Percentiles rank a stretch among this genome's conserved stretches.
Conservation (phyloP, 23 tunicate genomes). For the Oikopleura albicans region DNA sequence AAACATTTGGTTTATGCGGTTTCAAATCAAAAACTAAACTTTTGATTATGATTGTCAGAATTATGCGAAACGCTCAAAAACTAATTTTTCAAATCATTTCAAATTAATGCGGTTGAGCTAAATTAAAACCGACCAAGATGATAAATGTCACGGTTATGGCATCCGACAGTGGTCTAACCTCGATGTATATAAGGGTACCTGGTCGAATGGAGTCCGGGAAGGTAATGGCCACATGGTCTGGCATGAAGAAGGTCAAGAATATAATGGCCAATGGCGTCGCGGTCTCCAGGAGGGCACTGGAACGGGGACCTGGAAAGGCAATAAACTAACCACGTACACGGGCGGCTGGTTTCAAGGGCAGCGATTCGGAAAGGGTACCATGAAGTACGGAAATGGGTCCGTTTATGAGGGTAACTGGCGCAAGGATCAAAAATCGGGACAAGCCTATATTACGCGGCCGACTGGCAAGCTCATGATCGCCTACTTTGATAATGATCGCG, state of each 20-base stretch:
- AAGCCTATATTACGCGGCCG: background rate
- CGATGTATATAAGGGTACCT: background rate
- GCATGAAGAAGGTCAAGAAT: background rate
- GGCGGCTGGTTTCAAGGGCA: background rate
- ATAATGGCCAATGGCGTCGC: background rate
- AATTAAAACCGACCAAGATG: no score
- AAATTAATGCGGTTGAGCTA: no score
- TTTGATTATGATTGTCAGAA: no score
- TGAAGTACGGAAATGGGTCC: background rate
- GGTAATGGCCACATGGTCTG: conserved; percentile 4
- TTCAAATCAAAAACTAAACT: no score
- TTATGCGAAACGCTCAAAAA: no score
- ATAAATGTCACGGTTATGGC: background rate
- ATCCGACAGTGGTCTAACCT: background rate
- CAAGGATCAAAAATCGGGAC: background rate
- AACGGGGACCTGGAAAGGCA: background rate
- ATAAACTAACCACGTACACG: background rate
- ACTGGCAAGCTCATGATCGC: background rate
- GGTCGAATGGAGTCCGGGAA: background rate
- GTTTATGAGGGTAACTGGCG: background rate
- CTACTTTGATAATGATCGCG: background rate
- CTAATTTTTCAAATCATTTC: no score
- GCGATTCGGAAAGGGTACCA: background rate
- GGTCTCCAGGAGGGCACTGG: background rate
- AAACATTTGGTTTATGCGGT: no score